Evolutionary conservation across 2,888 invertebrate genomes (phyloP).

Genomic region (Hydrotaea diabolus): DNA sequence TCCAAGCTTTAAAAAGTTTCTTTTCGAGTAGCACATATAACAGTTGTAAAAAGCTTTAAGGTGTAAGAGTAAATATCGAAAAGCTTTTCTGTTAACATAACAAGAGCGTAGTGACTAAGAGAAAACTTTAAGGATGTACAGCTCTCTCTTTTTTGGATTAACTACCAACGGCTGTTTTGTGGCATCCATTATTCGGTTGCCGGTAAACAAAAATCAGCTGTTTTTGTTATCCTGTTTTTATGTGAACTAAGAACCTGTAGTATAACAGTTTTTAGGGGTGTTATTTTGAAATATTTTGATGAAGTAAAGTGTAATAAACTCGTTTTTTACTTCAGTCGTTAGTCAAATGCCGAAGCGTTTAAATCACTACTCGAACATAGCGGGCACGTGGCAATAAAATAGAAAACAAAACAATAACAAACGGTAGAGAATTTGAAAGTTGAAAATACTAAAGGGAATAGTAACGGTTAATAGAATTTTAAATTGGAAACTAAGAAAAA

Average conservation of each 20-base stretch:
- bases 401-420: conserved; percentile 1
- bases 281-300: not conserved
- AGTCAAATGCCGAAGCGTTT: conserved; percentile 55
- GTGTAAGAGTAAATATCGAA: not conserved
- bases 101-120: not conserved
- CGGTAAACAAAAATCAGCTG: conserved; percentile 56
- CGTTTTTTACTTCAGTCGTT: conserved; percentile 49
- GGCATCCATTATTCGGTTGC: not conserved
- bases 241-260: conserved; percentile 36
- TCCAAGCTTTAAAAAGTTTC: not conserved
- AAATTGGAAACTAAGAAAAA: not conserved
- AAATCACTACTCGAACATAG: conserved; percentile 13
- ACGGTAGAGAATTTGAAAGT: not conserved
- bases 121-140: not conserved
- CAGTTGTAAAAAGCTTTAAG: not conserved
- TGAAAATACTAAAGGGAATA: conserved; percentile 56
- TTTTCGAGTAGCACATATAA: not conserved
- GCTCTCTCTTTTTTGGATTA: not conserved
- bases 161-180: not conserved
- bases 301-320: conserved; percentile 19
- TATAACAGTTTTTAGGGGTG: conserved; percentile 27
- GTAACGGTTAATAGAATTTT: conserved; percentile 52
- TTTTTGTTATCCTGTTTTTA: conserved; percentile 34
- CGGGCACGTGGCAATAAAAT: not conserved
- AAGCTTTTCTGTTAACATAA: not conserved